Evolutionary conservation across 2,797 vertebrate genomes (phyloP), one percentile per base, ranked within the genome.

Genomic region (Eleutherodactylus coqui): DNA sequence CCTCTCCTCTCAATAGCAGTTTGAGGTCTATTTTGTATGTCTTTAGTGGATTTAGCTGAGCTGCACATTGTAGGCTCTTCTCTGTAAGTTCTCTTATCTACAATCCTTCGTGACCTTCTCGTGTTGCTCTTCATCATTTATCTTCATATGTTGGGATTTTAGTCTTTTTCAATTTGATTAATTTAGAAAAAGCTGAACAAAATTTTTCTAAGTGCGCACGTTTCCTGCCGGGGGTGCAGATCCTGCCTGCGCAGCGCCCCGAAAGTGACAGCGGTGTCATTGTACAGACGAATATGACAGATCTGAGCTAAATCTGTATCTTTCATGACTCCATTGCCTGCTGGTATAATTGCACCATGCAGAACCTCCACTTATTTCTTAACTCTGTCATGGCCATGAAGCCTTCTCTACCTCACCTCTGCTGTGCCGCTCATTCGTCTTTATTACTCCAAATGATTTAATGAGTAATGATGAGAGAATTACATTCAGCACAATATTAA

Each of bases 181-280:
- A 60, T 79, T 62, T 62, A 60, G 43, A 62, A 79, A 45, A 75
- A 49, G 27, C 43, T 75, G 47, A 75, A 75, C 34, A 75, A 79
- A 81, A 67, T 36, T 5, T 69, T 60, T 21, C 60, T 34, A 24
- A 80, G 21, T 41, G 36, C 1, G 38, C 41, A 47, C 29, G 19
- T 80, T 64, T 27, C 47, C 73, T 76, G 36, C 73, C 29, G n/a
- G 73, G 29, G 43, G 78, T 62, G 58, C 41, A 27, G 27, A 64
- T 45, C 9, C n/a, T 79, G 78, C 78, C 78, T 32, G 55, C 41
- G 6, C 53, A 79, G 58, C 38, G 27, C 38, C 38, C 27, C 13
- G 16, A 69, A 47, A 49, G 1, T 81, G 79, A 81, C 79, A 81
- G 79, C 79, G 6, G 16, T 81, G 79, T 69, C 79, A 81, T 36